These are phyloP conservation scores for Thripadectes ignobilis DNA, from an alignment of 2,797 vertebrate genomes.

Conservation along the genomic window DNA sequence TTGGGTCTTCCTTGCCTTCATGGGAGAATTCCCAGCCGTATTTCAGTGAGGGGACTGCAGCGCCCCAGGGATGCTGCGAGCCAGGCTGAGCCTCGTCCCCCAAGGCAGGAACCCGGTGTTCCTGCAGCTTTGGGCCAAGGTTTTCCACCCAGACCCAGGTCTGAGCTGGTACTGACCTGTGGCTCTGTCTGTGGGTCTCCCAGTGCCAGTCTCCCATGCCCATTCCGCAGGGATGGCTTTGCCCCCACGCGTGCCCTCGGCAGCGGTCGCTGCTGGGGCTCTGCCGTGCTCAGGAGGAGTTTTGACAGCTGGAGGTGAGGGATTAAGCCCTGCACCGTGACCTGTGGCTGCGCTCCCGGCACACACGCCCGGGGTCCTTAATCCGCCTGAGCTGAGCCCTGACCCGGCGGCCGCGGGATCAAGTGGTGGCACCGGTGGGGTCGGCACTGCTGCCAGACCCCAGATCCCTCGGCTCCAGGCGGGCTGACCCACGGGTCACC, in stretches of 20 bases:
- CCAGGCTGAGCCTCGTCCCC: fast-evolving
- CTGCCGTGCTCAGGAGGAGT: neutral
- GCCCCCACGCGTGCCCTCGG: fast-evolving
- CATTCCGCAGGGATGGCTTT: neutral
- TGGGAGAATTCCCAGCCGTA: fast-evolving
- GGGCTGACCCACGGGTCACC: fast-evolving
- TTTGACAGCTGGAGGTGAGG: constrained; percentile 48
- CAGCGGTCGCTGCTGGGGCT: neutral
- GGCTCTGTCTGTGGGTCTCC: neutral
- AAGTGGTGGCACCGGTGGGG: neutral
- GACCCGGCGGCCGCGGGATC: neutral
- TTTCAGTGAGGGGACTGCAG: fast-evolving
- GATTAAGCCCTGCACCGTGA: constrained; percentile 44
- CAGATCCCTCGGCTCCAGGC: fast-evolving
- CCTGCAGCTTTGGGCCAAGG: fast-evolving
- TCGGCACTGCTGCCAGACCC: fast-evolving
- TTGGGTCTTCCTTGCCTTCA: fast-evolving
- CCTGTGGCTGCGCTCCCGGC: neutral
- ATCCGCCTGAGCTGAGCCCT: constrained; percentile 17
- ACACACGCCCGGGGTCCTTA: neutral
- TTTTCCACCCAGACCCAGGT: fast-evolving
- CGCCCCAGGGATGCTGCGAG: fast-evolving
- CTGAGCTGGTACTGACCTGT: fast-evolving
- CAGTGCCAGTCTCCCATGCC: fast-evolving
- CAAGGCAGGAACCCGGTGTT: fast-evolving